Evolutionary conservation across 2,888 invertebrate genomes (phyloP), one percentile per base, ranked within the genome.

Genomic region (Pristionchus exspectatus): DNA sequence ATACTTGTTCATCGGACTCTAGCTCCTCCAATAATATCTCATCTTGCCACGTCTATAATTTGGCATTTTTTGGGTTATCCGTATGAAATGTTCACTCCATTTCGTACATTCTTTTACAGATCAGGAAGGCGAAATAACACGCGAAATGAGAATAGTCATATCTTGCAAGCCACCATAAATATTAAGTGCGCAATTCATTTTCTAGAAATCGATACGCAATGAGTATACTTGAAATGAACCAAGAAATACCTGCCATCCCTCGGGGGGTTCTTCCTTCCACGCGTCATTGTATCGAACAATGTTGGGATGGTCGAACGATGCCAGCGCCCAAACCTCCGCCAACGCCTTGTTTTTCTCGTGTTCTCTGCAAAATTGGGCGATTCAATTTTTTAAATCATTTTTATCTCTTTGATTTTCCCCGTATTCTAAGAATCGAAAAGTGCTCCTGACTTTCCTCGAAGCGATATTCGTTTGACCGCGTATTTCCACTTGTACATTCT

Each of bases 161-260:
- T n/a, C n/a, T n/a, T 44, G 4, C 44, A 44, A 44, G 9, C 44
- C 4, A 44, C 9, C 44, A n/a, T n/a, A n/a, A n/a, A n/a, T n/a
- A n/a, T n/a, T n/a, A n/a, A n/a, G n/a, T n/a, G 44, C 44, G 44
- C 3, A 5, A 44, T 9, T 44, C 9, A 9, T 44, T 44, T 44
- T 44, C 44, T 9, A 59, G 59, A 59, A 24, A 59, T 27, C 3
- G 18, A 69, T 5, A 69, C 69, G 69, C n/a, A 27, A 24, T 69
- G 69, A 27, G 12, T 27, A 69, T 69, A 69, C 69, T 44, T 44
- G 44, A 44, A 44, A 5, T 44, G 44, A 44, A 44, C 3, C 44
- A 44, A 44, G 27, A 69, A 24, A 72, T 72, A 72, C 72, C 72
- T 72, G 72, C 72, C 72, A 72, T 72, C 72, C 72, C 16, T 30